Base-by-base conservation (phyloP, 2,888 invertebrate genomes). In the Andrena camellia region DNA sequence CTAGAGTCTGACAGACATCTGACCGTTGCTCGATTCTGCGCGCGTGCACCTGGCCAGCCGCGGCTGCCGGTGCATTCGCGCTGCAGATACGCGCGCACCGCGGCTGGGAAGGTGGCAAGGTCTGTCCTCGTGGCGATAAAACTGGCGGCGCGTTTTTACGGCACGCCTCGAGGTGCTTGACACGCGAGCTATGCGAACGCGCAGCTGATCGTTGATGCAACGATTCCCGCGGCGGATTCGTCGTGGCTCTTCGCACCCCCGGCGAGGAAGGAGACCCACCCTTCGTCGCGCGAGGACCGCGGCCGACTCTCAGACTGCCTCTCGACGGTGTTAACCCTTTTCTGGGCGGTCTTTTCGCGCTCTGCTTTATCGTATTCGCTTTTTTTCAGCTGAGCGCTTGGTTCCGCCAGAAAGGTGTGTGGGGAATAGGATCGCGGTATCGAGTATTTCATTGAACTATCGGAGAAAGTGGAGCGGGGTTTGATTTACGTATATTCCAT, bases 61-160 rank as follows among this genome's bases (percentile, higher is more conserved):
- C 33, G 35, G 20, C 31, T 29, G 23, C 48, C 20, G 42, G 20
- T 57, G 68, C 81, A 81, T 84, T 76, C 84, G 81, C 67, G 35
- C 52, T n/a, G 67, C 60, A 54, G 63, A 74, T 70, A 60, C 74
- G 23, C 35, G 31, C 35, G 17, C 29, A 59, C 59, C 42, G 23
- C 33, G 17, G 52, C 52, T 20, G 8, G 7, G 52, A 52, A 52
- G 20, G 52, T 20, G 52, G 52, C 52, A 20, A 52, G 52, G 52
- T 52, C 20, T 52, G 20, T 20, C 52, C 20, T 20, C 20, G 52
- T 8, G 33, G 60, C 77, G 80, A 76, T 80, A 72, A 67, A 54
- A 50, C 52, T 62, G 59, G 76, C 23, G 54, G 23, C 35, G 2
- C 20, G 23, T 57, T 57, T 64, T 70, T 57, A 66, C 69, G 52